These are phyloP conservation scores for Scaptomyza graminum DNA, from an alignment of 1,140 invertebrate genomes.

Conservation along the genomic window DNA sequence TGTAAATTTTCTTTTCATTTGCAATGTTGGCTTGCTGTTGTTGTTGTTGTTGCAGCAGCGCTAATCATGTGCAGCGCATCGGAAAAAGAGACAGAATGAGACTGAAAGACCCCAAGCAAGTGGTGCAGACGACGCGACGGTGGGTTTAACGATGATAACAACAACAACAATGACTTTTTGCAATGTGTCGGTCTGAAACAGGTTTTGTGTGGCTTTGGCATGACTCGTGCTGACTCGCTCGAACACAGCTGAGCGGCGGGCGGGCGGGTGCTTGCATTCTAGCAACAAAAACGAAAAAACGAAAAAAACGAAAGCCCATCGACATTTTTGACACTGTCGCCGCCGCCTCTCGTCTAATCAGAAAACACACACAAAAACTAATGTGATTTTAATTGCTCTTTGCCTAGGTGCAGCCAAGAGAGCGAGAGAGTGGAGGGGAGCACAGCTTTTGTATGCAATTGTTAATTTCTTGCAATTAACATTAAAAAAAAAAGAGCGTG, in stretches of 20 bases:
- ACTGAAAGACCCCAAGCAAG: conserved; percentile 53
- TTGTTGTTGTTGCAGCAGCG: conserved; percentile 44
- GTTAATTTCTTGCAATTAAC: conserved; percentile 31
- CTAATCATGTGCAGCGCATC: conserved; percentile 69
- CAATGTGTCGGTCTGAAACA: conserved; percentile 55
- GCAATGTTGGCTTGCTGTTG: conserved; percentile 55
- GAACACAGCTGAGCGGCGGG: conserved; percentile 28
- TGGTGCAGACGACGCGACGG: conserved; percentile 70
- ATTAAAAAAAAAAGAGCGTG: conserved; percentile 18
- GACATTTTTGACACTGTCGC: conserved; percentile 2
- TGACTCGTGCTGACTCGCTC: conserved; percentile 26
- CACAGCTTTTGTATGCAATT: conserved; percentile 24
- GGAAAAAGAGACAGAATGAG: conserved; percentile 8
- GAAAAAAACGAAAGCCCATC: conserved; percentile 17
- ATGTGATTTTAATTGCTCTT: conserved; percentile 70
- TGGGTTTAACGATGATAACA: too few relatives aligned
- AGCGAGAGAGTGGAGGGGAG: not conserved
- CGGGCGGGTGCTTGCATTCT: not conserved
- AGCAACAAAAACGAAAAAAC: too few relatives aligned
- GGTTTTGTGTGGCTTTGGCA: conserved; percentile 58
- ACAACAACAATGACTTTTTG: conserved; percentile 36
- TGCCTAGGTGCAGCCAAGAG: not conserved
- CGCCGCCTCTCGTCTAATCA: conserved; percentile 7
- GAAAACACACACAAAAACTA: conserved; percentile 32
- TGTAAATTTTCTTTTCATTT: conserved; percentile 82